Percentiles rank a stretch among this genome's conserved stretches.
Conservation (phyloP, 2,797 vertebrate genomes). For the Enteromius anoplus region DNA sequence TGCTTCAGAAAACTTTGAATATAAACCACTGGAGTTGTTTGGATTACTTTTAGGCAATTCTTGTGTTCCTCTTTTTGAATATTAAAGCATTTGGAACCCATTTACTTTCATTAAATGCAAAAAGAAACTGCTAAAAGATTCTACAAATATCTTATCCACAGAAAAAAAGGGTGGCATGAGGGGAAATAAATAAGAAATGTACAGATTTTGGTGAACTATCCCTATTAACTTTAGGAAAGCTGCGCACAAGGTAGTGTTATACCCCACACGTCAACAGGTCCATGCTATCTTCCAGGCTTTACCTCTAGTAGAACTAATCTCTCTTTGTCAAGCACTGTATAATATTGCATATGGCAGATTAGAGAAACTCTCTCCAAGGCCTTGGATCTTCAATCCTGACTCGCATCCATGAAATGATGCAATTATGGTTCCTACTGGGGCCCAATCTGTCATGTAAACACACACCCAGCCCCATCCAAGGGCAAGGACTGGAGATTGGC, state of each 20-base stretch:
- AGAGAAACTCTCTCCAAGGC: constrained; percentile 56
- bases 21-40: neutral
- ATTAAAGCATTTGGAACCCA: neutral
- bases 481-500: constrained; percentile 66
- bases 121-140: neutral
- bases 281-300: constrained; percentile 23
- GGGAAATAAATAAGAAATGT: neutral
- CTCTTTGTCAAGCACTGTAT: constrained; percentile 27
- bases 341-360: constrained; percentile 42
- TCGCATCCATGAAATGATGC: constrained; percentile 84
- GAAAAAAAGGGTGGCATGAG: neutral
- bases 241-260: neutral
- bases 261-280: constrained; percentile 43
- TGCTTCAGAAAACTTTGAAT: neutral
- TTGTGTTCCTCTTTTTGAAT: neutral
- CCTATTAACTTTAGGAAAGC: neutral
- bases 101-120: neutral
- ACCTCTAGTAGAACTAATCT: constrained; percentile 24
- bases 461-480: constrained; percentile 69
- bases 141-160: neutral
- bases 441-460: constrained; percentile 84
- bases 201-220: neutral
- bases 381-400: constrained; percentile 73
- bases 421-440: constrained; percentile 82
- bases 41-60: neutral